Evolutionary conservation across 2,888 invertebrate genomes (phyloP), one percentile per base, ranked within the genome.

Genomic region (Rhamnusium bicolor): DNA sequence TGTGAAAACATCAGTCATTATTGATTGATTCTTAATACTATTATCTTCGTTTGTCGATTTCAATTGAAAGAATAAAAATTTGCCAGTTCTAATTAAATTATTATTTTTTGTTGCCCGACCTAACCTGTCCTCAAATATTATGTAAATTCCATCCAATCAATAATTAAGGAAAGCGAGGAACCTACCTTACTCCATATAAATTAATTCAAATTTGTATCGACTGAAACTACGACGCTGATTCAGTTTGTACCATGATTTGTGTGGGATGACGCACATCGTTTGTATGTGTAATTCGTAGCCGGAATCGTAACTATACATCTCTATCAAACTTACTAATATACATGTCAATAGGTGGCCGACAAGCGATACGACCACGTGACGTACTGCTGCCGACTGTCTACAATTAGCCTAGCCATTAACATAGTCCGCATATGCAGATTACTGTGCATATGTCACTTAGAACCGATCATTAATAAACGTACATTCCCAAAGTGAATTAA

Each of bases 351-450:
- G 84, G 79, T 76, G 75, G 78, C 76, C 77, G 82, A 81, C 83
- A 80, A 79, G 80, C 84, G 80, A 82, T 83, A 81, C 77, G 76
- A 73, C 73, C 77, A 75, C 73, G 77, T 80, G 79, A 81, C 77
- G 68, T 77, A 78, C 72, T 81, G 80, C 83, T 78, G 79, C 82
- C 84, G 80, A 85, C 86, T 85, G 85, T 85, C 86, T 84, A 83
- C 86, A 86, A 85, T 86, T 86, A 86, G 84, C 80, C 79, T 76
- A 77, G 78, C 84, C 84, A 86, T 86, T 86, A 86, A 84, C 86
- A 84, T 86, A 85, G 83, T 84, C 81, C 81, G 79, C 82, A 81
- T 84, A 84, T 84, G 85, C 81, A 84, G 81, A 85, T 85, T 82
- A 79, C 77, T 74, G 79, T 77, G 71, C 75, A 77, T 79, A 80